A percentile compares a stretch with the other conserved stretches of the same genome.
Conservation (phyloP, 2,113 vertebrate species). For the Camelus dromedarius region DNA sequence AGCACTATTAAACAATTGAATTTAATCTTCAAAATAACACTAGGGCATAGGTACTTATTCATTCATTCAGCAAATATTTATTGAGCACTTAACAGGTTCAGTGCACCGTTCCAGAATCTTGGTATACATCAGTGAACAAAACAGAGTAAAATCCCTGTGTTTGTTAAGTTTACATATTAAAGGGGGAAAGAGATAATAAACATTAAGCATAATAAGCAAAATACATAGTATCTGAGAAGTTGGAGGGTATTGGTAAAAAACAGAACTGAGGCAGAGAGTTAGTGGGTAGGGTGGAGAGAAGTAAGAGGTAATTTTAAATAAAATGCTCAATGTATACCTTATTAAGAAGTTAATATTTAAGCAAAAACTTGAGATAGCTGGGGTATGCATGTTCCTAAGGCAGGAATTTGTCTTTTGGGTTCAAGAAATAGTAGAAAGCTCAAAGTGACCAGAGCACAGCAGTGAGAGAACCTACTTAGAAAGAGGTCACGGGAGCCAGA, state of each 20-base stretch:
- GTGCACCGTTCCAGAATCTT: not conserved
- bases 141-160: not conserved
- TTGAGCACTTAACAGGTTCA: not conserved
- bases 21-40: not conserved
- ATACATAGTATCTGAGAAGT: not conserved
- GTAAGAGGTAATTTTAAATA: not conserved
- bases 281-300: not conserved
- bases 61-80: not conserved
- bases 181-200: not conserved
- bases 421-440: not conserved
- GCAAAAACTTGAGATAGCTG: not conserved
- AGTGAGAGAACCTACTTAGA: not conserved
- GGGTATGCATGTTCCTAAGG: not conserved
- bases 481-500: not conserved
- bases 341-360: constrained; percentile 11
- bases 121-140: not conserved
- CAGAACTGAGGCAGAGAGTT: not conserved
- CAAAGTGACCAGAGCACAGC: not conserved
- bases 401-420: not conserved
- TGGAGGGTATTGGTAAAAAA: not conserved
- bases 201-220: not conserved
- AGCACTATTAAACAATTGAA: not conserved
- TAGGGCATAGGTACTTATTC: not conserved
- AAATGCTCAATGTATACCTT: not conserved
- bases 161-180: not conserved